Base-by-base conservation (phyloP, 2,888 invertebrate genomes). In the Acleris cristana region DNA sequence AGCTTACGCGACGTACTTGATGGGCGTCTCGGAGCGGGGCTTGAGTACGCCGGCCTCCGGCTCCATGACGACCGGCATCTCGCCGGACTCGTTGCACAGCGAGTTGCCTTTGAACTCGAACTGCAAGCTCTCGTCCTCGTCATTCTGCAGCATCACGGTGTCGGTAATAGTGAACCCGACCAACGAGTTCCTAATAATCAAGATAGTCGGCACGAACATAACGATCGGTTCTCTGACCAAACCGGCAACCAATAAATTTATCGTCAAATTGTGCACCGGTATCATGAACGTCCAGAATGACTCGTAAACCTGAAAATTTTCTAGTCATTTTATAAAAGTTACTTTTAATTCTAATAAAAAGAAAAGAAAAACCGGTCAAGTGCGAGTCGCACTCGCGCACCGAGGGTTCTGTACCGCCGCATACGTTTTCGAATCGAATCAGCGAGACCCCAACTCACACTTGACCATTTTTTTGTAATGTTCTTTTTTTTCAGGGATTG, bases 211-310 rank as follows among this genome's bases (percentile, higher is more conserved):
- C 21, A 93, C 87, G 77, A 95, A 95, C 59, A 89, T 85, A 6
- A 96, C 93, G 21, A 93, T 92, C 0, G 96, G 95, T 74, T 96
- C 95, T 66, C 93, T 86, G 0, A 95, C 95, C 55, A 91, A 81
- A 14, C 95, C 96, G 21, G 95, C 95, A 16, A 96, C 88, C 21
- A 96, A 79, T 78, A 96, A 93, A 69, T 92, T 84, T 60, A 93
- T 92, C 34, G 86, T 84, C 58, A 95, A 84, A 71, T 93, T 86
- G 78, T 94, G 91, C 62, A 91, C 86, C 3, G 94, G 94, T 73
- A 96, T 95, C 19, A 83, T 77, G 75, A 96, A 95, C 72, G 89
- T 93, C 95, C 95, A 96, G 77, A 94, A 94, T 0, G 94, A 95
- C 84, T 96, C 95, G 70, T 94, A 94, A 3, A 92, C 86, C 80